Conservation (phyloP, 2,113 vertebrate genomes). For the Sylvietta virens region DNA sequence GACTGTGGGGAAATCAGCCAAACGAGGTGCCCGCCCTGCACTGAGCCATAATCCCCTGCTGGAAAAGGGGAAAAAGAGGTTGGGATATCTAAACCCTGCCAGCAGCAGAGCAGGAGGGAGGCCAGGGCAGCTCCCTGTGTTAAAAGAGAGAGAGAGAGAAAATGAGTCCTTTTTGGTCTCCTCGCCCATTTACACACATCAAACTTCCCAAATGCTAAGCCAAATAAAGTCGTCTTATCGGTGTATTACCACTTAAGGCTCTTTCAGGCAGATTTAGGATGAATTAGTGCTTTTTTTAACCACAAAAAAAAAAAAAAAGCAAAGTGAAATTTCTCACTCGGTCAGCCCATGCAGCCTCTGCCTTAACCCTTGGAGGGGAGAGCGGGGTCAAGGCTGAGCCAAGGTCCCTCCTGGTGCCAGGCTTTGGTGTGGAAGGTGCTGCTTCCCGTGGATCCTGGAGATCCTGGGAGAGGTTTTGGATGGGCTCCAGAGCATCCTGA, state of each 20-base stretch:
- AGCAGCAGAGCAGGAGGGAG: not conserved
- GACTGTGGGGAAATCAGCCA: rapidly evolving
- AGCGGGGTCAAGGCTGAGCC: not conserved
- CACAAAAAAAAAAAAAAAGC: constrained; percentile 16
- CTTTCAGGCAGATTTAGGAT: constrained; percentile 47
- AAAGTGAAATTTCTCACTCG: constrained; percentile 34
- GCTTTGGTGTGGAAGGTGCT: not conserved
- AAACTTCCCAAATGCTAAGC: constrained; percentile 35
- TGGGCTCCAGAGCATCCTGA: not conserved
- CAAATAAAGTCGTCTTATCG: constrained; percentile 38
- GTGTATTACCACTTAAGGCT: constrained; percentile 30
- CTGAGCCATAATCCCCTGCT: not conserved
- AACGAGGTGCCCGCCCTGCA: rapidly evolving
- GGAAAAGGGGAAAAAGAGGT: not conserved
- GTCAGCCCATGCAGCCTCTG: not conserved
- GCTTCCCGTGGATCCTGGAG: not conserved
- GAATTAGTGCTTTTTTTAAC: constrained; percentile 60
- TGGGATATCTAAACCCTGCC: not conserved
- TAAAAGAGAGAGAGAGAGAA: not conserved
- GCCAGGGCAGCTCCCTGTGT: not conserved
- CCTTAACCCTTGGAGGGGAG: not conserved
- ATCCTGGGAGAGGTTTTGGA: not conserved
- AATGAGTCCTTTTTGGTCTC: constrained; percentile 17
- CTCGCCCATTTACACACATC: constrained; percentile 40
- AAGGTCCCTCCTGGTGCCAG: not conserved